Base-by-base conservation (phyloP, 2,888 invertebrate genomes). In the Lampropteryx suffumata region DNA sequence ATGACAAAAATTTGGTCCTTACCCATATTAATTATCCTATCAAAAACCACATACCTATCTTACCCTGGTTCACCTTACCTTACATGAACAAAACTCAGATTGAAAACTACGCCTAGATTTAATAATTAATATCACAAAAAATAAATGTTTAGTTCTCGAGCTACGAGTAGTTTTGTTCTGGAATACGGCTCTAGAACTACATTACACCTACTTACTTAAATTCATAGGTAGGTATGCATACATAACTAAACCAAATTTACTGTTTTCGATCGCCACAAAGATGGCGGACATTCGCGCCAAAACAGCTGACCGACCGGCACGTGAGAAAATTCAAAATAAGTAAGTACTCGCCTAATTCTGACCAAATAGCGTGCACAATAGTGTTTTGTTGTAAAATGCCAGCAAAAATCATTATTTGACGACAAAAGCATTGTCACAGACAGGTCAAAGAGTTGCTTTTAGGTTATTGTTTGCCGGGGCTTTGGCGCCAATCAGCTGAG, bases 401-500 rank as follows among this genome's bases (percentile, higher is more conserved):
- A 48, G 43, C 43, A 44, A 52, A 44, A 47, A 42, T 36, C 43
- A 43, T 43, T 52, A 39, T 43, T 43, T 29, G 26, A 17, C 27
- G 28, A 27, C 14, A 14, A 39, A 52, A 7, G 21, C 24, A 44
- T 52, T 52, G 52, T 52, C 21, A 14, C 1, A 24, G 24, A 8
- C 26, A 24, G 36, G 36, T 43, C 39, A 48, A 52, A 47, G 39
- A 47, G 52, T 48, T 48, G 43, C 26, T 52, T 51, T 50, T 45
- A 45, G 49, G 46, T 44, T 49, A 55, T 42, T 46, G 51, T 53
- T 33, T 26, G 46, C 32, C 21, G 56, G n/a, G n/a, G 44, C 59
- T 63, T 60, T 46, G 58, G 62, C 62, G 61, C 57, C 55, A 59
- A 57, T 58, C 62, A 62, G 62, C 62, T 62, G 62, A 43, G 50